Conservation (phyloP, 2,888 invertebrate genomes). For the Tenthredo scrophulariae region DNA sequence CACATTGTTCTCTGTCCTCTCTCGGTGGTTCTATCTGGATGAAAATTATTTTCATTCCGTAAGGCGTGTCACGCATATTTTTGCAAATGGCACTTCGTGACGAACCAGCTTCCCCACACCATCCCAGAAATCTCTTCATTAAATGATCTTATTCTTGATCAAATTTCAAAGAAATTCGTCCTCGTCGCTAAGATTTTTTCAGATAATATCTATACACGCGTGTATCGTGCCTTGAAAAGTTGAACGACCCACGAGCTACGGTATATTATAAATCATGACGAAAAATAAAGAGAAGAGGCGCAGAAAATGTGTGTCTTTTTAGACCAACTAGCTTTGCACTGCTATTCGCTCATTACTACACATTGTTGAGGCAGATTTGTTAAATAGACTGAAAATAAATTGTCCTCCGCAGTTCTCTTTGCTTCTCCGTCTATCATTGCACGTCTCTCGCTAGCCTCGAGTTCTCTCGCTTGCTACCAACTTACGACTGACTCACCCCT, state of each 20-base stretch:
- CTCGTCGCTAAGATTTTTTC: neutral
- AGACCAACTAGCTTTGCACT: neutral
- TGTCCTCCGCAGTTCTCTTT: neutral
- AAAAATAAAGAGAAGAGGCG: neutral
- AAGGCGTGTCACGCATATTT: neutral
- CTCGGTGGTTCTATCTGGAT: slow-evolving; percentile 5
- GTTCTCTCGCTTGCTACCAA: slow-evolving; percentile 17
- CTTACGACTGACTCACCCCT: slow-evolving; percentile 21
- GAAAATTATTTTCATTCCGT: slow-evolving; percentile 18
- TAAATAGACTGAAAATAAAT: slow-evolving; percentile 20
- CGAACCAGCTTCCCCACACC: neutral
- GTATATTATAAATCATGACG: neutral
- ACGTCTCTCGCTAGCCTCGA: neutral
- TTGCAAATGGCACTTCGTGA: slow-evolving; percentile 1
- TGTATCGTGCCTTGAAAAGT: neutral
- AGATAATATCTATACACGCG: neutral
- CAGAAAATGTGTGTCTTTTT: neutral
- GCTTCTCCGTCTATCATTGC: neutral
- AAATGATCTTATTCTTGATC: neutral
- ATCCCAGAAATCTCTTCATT: neutral
- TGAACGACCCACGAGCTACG: neutral
- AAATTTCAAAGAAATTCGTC: slow-evolving; percentile 19
- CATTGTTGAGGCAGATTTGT: slow-evolving; percentile 29
- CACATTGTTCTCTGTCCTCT: neutral
- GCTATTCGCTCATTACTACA: neutral